phyloP scores from a whole-genome alignment of 1,140 invertebrate genomes.

The Drosophila pallidifrons region DNA sequence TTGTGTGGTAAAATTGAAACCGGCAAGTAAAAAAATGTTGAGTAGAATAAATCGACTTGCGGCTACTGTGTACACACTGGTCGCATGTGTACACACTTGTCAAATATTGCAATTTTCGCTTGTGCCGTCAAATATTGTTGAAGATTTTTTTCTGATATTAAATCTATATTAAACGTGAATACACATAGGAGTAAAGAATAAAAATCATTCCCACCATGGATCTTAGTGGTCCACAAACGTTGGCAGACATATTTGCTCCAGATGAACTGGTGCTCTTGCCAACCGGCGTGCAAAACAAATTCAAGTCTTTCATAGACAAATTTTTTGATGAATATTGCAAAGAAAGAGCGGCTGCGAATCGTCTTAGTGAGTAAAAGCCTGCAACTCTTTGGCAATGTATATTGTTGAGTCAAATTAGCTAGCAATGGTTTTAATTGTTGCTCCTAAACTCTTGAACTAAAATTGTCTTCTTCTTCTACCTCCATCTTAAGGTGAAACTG shows the following conservation, averaged over 20 bases:
- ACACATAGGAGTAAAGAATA: not conserved
- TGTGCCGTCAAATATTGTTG: conserved; percentile 2
- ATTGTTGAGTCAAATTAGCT: not conserved
- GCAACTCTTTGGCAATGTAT: not conserved
- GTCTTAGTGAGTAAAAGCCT: conserved; percentile 55
- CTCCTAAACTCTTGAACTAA: not conserved
- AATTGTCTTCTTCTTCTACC: conserved; percentile 11
- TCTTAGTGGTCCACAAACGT: conserved; percentile 53
- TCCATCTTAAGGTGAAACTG: conserved; percentile 84
- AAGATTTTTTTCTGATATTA: conserved; percentile 6
- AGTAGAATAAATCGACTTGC: not conserved
- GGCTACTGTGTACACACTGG: conserved; percentile 33
- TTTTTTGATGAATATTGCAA: conserved; percentile 66
- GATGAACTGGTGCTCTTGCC: conserved; percentile 63
- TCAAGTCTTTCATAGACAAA: conserved; percentile 85
- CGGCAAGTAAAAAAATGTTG: conserved; percentile 13
- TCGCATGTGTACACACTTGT: conserved; percentile 36
- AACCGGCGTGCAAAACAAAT: conserved; percentile 85
- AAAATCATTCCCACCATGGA: conserved; percentile 39
- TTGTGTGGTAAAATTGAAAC: conserved; percentile 1
- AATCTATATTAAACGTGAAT: not conserved
- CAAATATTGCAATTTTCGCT: conserved; percentile 42
- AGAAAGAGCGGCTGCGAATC: conserved; percentile 40
- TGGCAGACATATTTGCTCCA: conserved; percentile 51
- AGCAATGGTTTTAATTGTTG: not conserved